phyloP scores from a whole-genome alignment of 2,888 invertebrate genomes.

The Cephus pygmeus region DNA sequence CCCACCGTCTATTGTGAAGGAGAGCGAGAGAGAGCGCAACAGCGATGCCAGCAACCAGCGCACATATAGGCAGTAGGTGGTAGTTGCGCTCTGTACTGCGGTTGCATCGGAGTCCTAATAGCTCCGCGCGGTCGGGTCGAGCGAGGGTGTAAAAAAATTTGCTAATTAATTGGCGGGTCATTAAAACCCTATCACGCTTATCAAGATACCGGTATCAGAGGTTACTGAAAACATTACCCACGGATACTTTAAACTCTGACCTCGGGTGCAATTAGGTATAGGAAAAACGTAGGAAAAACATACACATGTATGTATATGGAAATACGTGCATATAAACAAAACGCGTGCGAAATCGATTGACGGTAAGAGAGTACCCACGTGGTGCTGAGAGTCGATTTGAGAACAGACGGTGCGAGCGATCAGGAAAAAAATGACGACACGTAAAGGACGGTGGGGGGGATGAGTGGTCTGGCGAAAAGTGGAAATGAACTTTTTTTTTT shows the following conservation, averaged over 20 bases:
- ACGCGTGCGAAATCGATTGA: not conserved
- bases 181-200: slow-evolving; percentile 47
- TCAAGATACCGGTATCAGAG: slow-evolving; percentile 13
- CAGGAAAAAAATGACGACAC: not conserved
- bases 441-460: not conserved
- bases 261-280: not conserved
- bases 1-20: not conserved
- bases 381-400: not conserved
- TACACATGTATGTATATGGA: not conserved
- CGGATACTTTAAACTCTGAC: not conserved
- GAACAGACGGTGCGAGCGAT: not conserved
- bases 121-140: slow-evolving; percentile 16
- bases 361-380: not conserved
- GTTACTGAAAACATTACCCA: not conserved
- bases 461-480: not conserved
- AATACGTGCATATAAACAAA: not conserved
- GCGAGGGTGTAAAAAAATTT: slow-evolving; percentile 20
- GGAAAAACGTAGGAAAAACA: too few relatives aligned
- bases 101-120: slow-evolving; percentile 39
- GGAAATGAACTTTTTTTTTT: not conserved
- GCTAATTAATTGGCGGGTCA: slow-evolving; percentile 61
- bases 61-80: slow-evolving; percentile 1
- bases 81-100: slow-evolving; percentile 21
- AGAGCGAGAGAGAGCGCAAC: not conserved
- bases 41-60: not conserved